These are phyloP conservation scores for Triplophysa dalaica DNA, from an alignment of 2,113 vertebrate genomes.

Conservation along the genomic window DNA sequence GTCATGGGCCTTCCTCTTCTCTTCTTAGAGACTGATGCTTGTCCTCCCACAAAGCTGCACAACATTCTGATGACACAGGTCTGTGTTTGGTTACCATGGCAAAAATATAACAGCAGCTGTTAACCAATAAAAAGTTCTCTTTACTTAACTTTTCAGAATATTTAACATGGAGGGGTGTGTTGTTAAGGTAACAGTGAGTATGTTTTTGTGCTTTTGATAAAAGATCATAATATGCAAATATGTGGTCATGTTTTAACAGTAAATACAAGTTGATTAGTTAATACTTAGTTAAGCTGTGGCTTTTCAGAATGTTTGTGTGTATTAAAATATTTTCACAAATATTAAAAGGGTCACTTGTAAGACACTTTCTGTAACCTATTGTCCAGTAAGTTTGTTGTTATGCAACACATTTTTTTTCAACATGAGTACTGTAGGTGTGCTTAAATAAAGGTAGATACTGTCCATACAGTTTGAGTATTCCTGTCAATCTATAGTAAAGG, in stretches of 20 bases:
- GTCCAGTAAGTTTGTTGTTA: too few relatives aligned
- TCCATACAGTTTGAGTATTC: too few relatives aligned
- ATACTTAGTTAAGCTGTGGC: background rate
- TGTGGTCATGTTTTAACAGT: too few relatives aligned
- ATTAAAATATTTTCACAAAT: too few relatives aligned
- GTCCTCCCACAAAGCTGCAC: background rate
- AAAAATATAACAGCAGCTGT: background rate
- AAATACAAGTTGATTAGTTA: background rate
- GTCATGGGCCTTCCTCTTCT: background rate
- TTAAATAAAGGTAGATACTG: too few relatives aligned
- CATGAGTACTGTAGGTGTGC: too few relatives aligned
- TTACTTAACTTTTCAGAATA: background rate
- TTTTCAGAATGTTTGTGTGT: too few relatives aligned
- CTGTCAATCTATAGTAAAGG: too few relatives aligned
- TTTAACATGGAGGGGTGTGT: conserved; percentile 2
- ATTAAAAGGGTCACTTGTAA: too few relatives aligned
- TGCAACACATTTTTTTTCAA: too few relatives aligned
- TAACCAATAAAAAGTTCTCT: background rate
- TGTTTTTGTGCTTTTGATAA: background rate
- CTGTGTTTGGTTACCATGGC: conserved; percentile 21
- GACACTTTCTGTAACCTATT: too few relatives aligned
- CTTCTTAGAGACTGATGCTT: background rate
- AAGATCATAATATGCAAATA: too few relatives aligned
- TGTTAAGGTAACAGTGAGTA: conserved; percentile 2
- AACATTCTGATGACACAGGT: background rate